phyloP scores from a whole-genome alignment of 2,888 invertebrate species.

The Synanthedon formicaeformis region DNA sequence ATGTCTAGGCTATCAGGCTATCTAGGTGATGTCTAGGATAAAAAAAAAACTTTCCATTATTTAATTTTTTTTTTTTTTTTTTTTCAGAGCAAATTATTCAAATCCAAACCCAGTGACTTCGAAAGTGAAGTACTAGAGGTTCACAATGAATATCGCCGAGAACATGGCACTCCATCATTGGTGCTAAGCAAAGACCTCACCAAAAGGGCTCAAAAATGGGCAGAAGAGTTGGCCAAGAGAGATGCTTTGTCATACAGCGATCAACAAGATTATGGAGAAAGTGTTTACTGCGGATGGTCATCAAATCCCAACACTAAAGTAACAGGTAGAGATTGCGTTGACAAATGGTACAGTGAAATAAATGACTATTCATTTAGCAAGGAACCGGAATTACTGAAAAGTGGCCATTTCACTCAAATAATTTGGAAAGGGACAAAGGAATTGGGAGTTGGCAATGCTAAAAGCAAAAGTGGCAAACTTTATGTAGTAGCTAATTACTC shows the following conservation, averaged over 20 bases:
- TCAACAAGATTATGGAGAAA: slow-evolving; percentile 76
- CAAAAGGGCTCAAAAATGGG: slow-evolving; percentile 78
- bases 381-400: slow-evolving; percentile 74
- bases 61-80: slow-evolving; percentile 2
- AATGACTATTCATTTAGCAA: slow-evolving; percentile 76
- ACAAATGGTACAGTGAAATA: slow-evolving; percentile 83
- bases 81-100: slow-evolving; percentile 57
- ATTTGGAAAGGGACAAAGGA: slow-evolving; percentile 84
- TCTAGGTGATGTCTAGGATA: not conserved
- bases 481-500: slow-evolving; percentile 88
- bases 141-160: slow-evolving; percentile 53
- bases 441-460: slow-evolving; percentile 81
- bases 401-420: slow-evolving; percentile 82
- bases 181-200: slow-evolving; percentile 74
- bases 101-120: slow-evolving; percentile 46
- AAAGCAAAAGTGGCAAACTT: slow-evolving; percentile 80
- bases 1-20: not conserved
- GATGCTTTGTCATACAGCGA: slow-evolving; percentile 76
- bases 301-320: slow-evolving; percentile 75
- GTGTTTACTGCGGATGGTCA: slow-evolving; percentile 78
- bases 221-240: slow-evolving; percentile 73
- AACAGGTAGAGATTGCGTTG: slow-evolving; percentile 76
- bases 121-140: slow-evolving; percentile 53
- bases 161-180: slow-evolving; percentile 57
- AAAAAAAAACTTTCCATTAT: not conserved